These are phyloP conservation scores for Brienomyrus longianalis DNA, from an alignment of 2,113 vertebrate species.

Conservation along the genomic window DNA sequence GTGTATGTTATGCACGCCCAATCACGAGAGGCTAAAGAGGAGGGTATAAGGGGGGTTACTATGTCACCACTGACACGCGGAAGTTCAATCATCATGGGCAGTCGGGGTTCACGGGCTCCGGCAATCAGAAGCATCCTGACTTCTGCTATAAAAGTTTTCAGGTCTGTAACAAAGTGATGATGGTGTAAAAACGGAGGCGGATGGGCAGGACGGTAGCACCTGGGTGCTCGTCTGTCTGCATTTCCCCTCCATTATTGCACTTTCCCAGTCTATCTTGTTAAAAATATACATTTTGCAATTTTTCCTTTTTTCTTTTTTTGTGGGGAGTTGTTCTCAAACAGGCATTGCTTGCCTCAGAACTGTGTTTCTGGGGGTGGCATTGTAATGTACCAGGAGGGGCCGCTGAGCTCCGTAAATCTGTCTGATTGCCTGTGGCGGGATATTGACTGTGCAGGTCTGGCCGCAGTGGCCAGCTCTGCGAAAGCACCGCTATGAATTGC, in stretches of 20 bases:
- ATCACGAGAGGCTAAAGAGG: conserved; percentile 42
- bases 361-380: conserved; percentile 57
- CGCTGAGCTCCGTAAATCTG: conserved; percentile 63
- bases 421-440: conserved; percentile 64
- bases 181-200: neutral
- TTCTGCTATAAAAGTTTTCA: neutral
- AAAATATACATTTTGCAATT: conserved; percentile 44
- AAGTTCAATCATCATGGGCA: conserved; percentile 38
- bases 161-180: conserved; percentile 4
- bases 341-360: conserved; percentile 65
- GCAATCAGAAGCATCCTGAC: neutral
- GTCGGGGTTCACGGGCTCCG: neutral
- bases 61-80: neutral
- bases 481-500: conserved; percentile 90
- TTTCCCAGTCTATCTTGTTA: conserved; percentile 47
- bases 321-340: conserved; percentile 57
- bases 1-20: neutral
- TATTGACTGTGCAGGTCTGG: conserved; percentile 59
- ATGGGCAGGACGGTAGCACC: neutral
- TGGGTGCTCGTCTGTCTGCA: neutral
- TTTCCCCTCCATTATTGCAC: conserved; percentile 5
- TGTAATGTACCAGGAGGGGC: conserved; percentile 50
- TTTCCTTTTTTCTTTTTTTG: conserved; percentile 53
- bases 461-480: conserved; percentile 75
- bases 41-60: conserved; percentile 28